These are phyloP conservation scores for Taxidea taxus DNA, from an alignment of 2,113 vertebrate species.

Conservation along the genomic window DNA sequence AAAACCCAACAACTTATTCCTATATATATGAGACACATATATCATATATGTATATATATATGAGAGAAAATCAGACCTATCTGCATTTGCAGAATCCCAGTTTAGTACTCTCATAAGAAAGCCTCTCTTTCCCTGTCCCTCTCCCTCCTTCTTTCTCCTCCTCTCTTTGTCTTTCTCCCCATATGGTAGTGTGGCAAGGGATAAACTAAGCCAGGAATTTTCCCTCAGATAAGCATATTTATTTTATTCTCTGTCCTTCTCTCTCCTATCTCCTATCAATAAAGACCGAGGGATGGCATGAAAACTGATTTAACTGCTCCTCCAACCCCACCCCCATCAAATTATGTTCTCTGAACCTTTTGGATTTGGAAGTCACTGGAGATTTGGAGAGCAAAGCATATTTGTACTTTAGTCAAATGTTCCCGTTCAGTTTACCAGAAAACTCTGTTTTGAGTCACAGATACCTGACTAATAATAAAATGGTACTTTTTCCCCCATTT, in stretches of 20 bases:
- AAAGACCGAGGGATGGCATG: background rate
- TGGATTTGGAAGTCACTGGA: background rate
- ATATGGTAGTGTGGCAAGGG: background rate
- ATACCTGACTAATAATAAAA: background rate
- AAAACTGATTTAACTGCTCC: background rate
- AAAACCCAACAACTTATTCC: background rate
- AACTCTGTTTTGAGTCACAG: background rate
- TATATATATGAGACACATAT: too few relatives aligned
- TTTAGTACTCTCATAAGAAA: background rate
- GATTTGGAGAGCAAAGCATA: background rate
- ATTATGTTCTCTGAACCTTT: background rate
- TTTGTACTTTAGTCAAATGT: background rate
- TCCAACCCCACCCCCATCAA: fast-evolving
- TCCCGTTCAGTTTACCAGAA: background rate
- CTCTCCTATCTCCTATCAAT: background rate
- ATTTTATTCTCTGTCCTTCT: background rate
- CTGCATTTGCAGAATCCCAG: background rate
- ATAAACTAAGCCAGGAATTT: background rate
- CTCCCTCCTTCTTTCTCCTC: background rate
- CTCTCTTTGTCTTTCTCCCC: background rate
- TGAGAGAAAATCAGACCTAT: background rate
- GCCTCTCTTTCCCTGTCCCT: background rate
- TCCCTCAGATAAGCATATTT: background rate
- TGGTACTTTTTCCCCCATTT: background rate
- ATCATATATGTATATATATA: too few relatives aligned